Conservation (phyloP, 53 echinoderm and acorn worm species). For the Temnopleurus reevesii region DNA sequence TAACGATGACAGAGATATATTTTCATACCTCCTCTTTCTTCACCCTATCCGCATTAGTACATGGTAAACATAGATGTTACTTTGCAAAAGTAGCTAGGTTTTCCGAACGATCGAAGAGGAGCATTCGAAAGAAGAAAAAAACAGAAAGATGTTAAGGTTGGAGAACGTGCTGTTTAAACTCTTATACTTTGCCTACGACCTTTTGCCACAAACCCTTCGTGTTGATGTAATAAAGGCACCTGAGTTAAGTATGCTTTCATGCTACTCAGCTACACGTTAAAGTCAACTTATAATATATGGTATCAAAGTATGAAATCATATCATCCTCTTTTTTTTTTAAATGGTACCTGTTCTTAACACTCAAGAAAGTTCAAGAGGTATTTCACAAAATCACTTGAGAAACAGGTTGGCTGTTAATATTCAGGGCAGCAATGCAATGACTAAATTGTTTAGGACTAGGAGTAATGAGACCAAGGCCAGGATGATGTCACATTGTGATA, state of each 20-base stretch:
- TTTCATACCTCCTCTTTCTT: background rate
- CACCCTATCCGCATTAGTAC: slow-evolving; percentile 1
- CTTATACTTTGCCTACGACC: background rate
- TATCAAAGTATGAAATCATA: too few relatives aligned
- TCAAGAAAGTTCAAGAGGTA: too few relatives aligned
- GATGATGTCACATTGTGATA: too few relatives aligned
- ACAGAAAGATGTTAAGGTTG: slow-evolving; percentile 27
- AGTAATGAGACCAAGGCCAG: too few relatives aligned
- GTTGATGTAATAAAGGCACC: slow-evolving; percentile 38
- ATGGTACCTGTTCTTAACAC: too few relatives aligned
- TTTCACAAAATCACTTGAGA: too few relatives aligned
- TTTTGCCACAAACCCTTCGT: slow-evolving; percentile 10
- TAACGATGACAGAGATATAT: background rate
- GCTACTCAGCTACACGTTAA: background rate
- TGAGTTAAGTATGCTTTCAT: slow-evolving; percentile 12
- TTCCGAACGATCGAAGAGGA: background rate
- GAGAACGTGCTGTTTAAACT: slow-evolving; percentile 32
- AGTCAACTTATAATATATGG: slow-evolving; percentile 1
- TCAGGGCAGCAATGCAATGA: too few relatives aligned
- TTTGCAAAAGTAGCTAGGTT: slow-evolving; percentile 15
- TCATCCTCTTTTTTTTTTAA: too few relatives aligned
- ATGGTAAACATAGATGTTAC: slow-evolving; percentile 36
- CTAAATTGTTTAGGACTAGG: too few relatives aligned
- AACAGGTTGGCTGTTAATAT: too few relatives aligned
- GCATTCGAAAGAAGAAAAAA: slow-evolving; percentile 18